Evolutionary conservation across 1,140 invertebrate species (phyloP).

Genomic region (Hyposmocoma kahamanoa): DNA sequence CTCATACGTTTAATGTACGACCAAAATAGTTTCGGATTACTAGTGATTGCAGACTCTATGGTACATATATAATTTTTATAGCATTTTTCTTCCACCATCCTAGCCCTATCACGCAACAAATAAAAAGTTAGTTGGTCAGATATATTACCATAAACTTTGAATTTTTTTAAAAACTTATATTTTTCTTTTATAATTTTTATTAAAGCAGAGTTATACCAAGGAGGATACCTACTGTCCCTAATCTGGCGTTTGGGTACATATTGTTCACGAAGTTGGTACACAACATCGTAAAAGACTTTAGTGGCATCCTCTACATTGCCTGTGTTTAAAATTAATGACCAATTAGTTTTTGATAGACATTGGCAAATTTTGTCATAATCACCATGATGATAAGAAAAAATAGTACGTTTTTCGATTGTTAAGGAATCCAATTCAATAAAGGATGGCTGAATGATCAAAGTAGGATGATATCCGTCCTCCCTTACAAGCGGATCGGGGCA

Average conservation of each 20-base stretch:
- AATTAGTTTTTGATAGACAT: slow-evolving; percentile 12
- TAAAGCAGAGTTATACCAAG: slow-evolving; percentile 14
- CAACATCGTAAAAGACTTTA: slow-evolving; percentile 9
- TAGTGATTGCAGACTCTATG: slow-evolving; percentile 13
- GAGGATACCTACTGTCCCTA: slow-evolving; percentile 5
- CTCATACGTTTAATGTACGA: slow-evolving; percentile 18
- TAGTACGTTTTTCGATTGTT: background rate
- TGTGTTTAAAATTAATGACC: slow-evolving; percentile 5
- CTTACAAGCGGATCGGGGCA: slow-evolving; percentile 2
- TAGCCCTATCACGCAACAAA: slow-evolving; percentile 14
- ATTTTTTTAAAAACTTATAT: slow-evolving; percentile 19
- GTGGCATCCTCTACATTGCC: slow-evolving; percentile 6
- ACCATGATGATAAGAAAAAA: slow-evolving; percentile 5
- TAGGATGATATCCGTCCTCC: slow-evolving; percentile 10
- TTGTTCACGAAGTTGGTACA: slow-evolving; percentile 10
- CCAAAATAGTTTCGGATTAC: slow-evolving; percentile 18
- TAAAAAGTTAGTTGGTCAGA: slow-evolving; percentile 12
- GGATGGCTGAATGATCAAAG: background rate
- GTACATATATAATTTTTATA: slow-evolving; percentile 8
- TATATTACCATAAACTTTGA: slow-evolving; percentile 16
- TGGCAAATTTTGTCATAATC: slow-evolving; percentile 10
- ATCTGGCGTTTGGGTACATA: slow-evolving; percentile 14
- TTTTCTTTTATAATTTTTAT: slow-evolving; percentile 22
- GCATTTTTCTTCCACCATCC: slow-evolving; percentile 10
- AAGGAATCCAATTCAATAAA: slow-evolving; percentile 3